Percentiles rank a stretch among this genome's conserved stretches.
These are phyloP conservation scores for Lithophane ornitopus DNA, from an alignment of 2,888 invertebrate genomes.

Conservation along the genomic window DNA sequence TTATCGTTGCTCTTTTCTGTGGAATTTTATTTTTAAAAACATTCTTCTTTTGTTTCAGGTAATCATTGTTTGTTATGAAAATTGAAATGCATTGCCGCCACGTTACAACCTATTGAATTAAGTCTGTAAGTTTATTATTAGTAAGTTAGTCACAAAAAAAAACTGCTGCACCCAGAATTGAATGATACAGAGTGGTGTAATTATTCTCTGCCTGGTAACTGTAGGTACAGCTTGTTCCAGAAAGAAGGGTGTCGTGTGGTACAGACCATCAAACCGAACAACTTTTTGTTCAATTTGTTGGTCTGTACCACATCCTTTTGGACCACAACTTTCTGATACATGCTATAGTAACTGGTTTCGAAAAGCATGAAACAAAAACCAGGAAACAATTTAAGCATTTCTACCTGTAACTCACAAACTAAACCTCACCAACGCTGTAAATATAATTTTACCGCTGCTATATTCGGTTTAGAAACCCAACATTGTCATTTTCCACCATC, in stretches of 20 bases:
- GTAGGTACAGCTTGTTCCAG: too few species aligned
- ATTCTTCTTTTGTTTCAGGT: conserved; percentile 60
- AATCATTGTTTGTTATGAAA: conserved; percentile 26
- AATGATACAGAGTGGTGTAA: background rate
- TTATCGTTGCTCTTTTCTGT: conserved; percentile 17
- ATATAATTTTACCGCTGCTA: background rate
- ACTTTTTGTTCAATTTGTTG: background rate
- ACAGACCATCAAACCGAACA: too few species aligned
- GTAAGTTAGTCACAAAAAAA: background rate
- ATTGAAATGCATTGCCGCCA: background rate
- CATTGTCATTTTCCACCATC: conserved; percentile 11
- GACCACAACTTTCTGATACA: background rate
- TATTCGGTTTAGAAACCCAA: background rate
- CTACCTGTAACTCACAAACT: background rate
- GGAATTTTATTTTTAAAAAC: conserved; percentile 8
- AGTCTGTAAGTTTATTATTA: background rate
- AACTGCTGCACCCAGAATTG: background rate
- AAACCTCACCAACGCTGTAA: background rate
- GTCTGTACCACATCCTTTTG: background rate
- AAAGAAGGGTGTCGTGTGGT: too few species aligned
- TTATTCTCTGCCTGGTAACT: background rate
- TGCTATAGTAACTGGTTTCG: background rate
- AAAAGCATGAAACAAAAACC: background rate
- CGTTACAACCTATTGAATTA: background rate
- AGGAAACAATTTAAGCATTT: background rate